Percentiles rank a stretch among this genome's conserved stretches.
phyloP scores from a whole-genome alignment of 1,140 invertebrate species.

The Drosophila truncata region DNA sequence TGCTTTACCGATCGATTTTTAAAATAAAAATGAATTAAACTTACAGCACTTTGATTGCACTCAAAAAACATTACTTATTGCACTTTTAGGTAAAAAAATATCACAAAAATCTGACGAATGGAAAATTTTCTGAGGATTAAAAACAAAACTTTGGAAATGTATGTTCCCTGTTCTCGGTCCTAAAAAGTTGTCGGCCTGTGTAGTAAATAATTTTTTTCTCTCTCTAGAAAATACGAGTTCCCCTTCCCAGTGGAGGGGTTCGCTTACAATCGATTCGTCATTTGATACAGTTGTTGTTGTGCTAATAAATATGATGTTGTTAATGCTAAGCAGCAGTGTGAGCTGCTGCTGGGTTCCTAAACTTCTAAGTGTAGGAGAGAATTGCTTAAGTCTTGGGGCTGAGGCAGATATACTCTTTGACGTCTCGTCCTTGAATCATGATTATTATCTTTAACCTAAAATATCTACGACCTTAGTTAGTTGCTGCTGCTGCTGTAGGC shows the following conservation, averaged over 20 bases:
- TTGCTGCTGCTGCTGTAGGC: constrained; percentile 35
- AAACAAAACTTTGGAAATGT: no score
- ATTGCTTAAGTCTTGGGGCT: constrained; percentile 71
- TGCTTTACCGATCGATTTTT: no score
- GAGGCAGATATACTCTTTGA: constrained; percentile 60
- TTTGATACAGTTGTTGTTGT: constrained; percentile 4
- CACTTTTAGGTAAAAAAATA: no score
- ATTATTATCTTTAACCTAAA: neutral
- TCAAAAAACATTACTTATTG: no score
- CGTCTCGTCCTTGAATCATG: constrained; percentile 5
- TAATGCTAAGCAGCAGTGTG: constrained; percentile 47
- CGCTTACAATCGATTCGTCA: constrained; percentile 18
- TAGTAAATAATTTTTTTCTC: neutral
- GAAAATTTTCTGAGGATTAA: no score
- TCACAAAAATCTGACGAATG: no score
- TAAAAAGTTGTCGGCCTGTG: no score
- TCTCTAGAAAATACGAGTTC: neutral
- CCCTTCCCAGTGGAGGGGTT: neutral
- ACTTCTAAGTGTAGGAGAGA: constrained; percentile 49
- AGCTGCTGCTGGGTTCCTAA: constrained; percentile 7
- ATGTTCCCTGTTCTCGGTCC: no score
- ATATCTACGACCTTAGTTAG: constrained; percentile 34
- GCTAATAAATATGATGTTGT: constrained; percentile 59
- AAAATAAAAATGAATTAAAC: no score
- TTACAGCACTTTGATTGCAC: no score